A percentile compares a stretch with the other conserved stretches of the same genome.
Conservation (phyloP, 2,113 vertebrate genomes). For the Stomatorhinus ivindoensis region DNA sequence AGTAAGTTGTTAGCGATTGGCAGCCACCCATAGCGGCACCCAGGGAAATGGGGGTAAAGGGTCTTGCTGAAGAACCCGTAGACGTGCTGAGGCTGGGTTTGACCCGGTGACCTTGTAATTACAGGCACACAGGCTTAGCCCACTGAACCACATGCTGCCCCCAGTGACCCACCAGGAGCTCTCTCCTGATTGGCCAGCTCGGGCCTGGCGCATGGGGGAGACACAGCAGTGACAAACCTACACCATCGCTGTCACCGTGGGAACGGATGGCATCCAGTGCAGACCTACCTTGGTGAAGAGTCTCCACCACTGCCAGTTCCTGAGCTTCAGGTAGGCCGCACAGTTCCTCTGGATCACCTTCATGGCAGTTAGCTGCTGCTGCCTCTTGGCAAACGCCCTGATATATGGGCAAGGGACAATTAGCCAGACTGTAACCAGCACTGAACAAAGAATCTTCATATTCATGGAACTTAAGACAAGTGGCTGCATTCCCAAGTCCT, state of each 20-base stretch:
- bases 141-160: too few relatives aligned
- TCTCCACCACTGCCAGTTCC: conserved; percentile 99
- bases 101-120: too few relatives aligned
- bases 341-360: conserved; percentile 98
- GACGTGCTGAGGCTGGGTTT: too few relatives aligned
- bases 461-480: not conserved
- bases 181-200: too few relatives aligned
- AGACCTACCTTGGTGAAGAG: conserved; percentile 88
- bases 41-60: too few relatives aligned
- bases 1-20: too few relatives aligned
- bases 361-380: conserved; percentile 96
- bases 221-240: not conserved
- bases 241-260: not conserved
- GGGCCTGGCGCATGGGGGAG: not conserved
- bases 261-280: not conserved
- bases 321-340: conserved; percentile 89
- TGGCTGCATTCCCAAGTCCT: conserved; percentile 3
- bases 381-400: conserved; percentile 89
- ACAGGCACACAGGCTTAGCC: too few relatives aligned
- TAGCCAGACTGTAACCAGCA: not conserved
- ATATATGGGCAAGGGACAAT: not conserved
- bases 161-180: not conserved
- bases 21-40: too few relatives aligned
- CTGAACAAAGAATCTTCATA: not conserved
- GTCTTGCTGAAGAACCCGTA: too few relatives aligned